A percentile compares a stretch with the other conserved stretches of the same genome.
Conservation (phyloP, 2,888 invertebrate genomes). For the Sabatieria punctata region DNA sequence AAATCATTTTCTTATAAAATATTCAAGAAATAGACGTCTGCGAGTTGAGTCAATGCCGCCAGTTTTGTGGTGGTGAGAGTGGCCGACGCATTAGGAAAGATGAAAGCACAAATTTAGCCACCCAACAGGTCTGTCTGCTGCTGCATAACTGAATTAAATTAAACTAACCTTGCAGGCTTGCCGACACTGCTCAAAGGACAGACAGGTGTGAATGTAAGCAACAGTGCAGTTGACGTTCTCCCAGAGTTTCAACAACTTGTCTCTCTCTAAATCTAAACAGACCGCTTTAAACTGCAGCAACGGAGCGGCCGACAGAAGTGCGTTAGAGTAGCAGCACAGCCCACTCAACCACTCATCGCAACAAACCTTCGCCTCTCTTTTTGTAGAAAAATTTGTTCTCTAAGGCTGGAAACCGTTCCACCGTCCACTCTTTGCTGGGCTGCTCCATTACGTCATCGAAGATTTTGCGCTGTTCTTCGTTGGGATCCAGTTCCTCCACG, state of each 20-base stretch:
- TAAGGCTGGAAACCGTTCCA: slow-evolving; percentile 50
- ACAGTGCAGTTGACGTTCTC: slow-evolving; percentile 58
- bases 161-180: slow-evolving; percentile 46
- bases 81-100: background rate
- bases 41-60: too few species aligned
- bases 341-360: background rate
- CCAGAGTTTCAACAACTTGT: background rate
- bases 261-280: too few species aligned
- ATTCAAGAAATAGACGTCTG: too few species aligned
- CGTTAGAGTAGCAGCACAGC: background rate
- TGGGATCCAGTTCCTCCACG: slow-evolving; percentile 63
- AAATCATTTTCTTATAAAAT: too few species aligned
- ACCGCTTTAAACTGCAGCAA: background rate
- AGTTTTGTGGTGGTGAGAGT: too few species aligned
- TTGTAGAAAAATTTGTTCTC: slow-evolving; percentile 46
- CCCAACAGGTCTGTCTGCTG: too few species aligned
- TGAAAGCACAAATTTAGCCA: background rate
- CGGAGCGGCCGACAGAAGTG: background rate
- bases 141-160: background rate
- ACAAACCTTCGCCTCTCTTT: background rate
- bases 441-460: slow-evolving; percentile 55
- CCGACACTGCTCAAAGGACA: slow-evolving; percentile 69
- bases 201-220: slow-evolving; percentile 71
- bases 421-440: slow-evolving; percentile 72
- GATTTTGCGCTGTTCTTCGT: slow-evolving; percentile 61